phyloP scores from a whole-genome alignment of 2,797 vertebrate genomes.

The Xiphorhynchus erythropygius region DNA sequence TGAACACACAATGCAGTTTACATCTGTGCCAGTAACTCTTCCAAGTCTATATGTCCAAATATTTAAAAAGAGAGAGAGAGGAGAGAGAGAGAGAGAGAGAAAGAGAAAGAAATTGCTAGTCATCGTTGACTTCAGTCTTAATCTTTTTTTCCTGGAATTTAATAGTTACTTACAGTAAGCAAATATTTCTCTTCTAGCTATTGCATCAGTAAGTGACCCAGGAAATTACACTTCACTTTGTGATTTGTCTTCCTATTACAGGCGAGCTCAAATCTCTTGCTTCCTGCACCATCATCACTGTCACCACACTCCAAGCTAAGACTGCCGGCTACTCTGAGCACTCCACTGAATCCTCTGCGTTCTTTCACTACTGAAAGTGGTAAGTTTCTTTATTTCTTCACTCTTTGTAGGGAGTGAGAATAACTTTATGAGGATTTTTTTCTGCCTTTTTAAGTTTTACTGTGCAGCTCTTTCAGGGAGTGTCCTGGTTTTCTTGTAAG shows the following conservation, averaged over 20 bases:
- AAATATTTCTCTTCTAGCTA: slow-evolving; percentile 54
- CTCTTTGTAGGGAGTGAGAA: neutral
- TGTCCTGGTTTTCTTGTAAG: neutral
- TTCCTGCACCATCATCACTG: slow-evolving; percentile 81
- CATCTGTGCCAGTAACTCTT: neutral
- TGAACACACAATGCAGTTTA: neutral
- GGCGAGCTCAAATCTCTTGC: slow-evolving; percentile 79
- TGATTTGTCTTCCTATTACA: slow-evolving; percentile 81
- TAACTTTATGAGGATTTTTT: neutral
- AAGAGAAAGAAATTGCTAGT: neutral
- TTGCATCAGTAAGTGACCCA: slow-evolving; percentile 72
- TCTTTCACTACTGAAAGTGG: slow-evolving; percentile 72
- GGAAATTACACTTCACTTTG: slow-evolving; percentile 73
- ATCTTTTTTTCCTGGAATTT: neutral
- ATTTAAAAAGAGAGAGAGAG: neutral
- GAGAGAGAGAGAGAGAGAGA: no score
- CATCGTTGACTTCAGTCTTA: neutral
- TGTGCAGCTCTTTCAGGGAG: neutral
- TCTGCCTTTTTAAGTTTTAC: neutral
- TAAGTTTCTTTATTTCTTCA: slow-evolving; percentile 67
- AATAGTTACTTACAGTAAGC: neutral
- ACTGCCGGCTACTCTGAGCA: slow-evolving; percentile 67
- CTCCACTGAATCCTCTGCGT: slow-evolving; percentile 77
- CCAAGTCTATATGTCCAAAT: neutral
- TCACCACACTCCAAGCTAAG: slow-evolving; percentile 84